Base-by-base conservation (phyloP, 2,113 vertebrate genomes). In the Benitochromis conjunctus region DNA sequence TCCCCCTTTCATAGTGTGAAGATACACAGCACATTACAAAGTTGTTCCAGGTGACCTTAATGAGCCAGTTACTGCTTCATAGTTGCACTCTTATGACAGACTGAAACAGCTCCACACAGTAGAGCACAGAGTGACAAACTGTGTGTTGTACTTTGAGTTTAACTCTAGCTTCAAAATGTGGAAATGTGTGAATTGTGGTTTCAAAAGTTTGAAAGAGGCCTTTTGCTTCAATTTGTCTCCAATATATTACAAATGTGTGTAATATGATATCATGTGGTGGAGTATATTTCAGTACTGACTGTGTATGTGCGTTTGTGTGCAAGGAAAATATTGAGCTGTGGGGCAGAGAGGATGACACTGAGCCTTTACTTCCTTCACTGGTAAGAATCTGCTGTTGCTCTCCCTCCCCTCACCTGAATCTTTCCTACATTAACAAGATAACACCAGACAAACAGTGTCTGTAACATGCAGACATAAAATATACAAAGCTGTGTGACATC, bases 301-400 rank as follows among this genome's bases (percentile, higher is more conserved):
- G 43, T 51, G 43, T 29, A 1, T 56, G 7, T 80, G 58, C 80
- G 26, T 80, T 31, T 88, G 76, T 80, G 51, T 19, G 9, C 4
- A 90, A 84, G 91, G 89, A 88, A 7, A 53, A 18, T 24, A 14
- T 64, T 3, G 93, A 93, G 78, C 4, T 92, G 48, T 5, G 13
- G 12, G 55, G 84, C 64, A 34, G 48, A 41, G 7, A 9, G 4
- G 74, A 82, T 2, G 3, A 1, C 56, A 9, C 46, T 3, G 88
- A 92, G 48, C 66, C 71, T 86, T n/a, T 93, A n/a, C 86, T 94
- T 54, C 57, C 54, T 48, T 21, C 71, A 11, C 2, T 2, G 89
- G 93, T 94, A 84, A 87, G 88, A 79, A 18, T 53, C 29, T 43
- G 51, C 3, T 2, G 3, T 14, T 8, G 2, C 1, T 58, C 26